phyloP scores from a whole-genome alignment of 2,888 invertebrate genomes.

The Epinotia brunnichana region DNA sequence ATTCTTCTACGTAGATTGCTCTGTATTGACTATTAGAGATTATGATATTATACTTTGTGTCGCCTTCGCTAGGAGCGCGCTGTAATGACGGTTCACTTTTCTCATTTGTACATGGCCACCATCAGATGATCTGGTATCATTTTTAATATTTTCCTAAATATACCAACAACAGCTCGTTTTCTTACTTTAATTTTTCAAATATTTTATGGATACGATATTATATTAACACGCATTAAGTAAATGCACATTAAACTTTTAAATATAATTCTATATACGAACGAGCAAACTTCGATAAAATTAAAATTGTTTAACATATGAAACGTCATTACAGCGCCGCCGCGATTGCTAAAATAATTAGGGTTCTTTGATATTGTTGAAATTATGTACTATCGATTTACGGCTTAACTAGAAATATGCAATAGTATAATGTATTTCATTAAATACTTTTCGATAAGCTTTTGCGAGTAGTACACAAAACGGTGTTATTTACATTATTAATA shows the following conservation, averaged over 20 bases:
- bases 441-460: conserved; percentile 72
- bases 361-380: conserved; percentile 80
- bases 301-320: conserved; percentile 82
- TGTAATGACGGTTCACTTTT: conserved; percentile 73
- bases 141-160: conserved; percentile 82
- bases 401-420: conserved; percentile 76
- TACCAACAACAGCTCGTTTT: conserved; percentile 82
- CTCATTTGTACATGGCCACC: conserved; percentile 87
- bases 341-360: conserved; percentile 69
- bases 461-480: conserved; percentile 62
- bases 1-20: conserved; percentile 75
- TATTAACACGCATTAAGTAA: conserved; percentile 64
- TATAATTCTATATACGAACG: conserved; percentile 83
- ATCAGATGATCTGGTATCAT: conserved; percentile 87
- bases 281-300: conserved; percentile 84
- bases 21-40: conserved; percentile 81
- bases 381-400: conserved; percentile 80
- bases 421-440: conserved; percentile 62
- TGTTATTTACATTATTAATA: conserved; percentile 72
- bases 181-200: conserved; percentile 65
- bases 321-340: conserved; percentile 64
- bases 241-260: conserved; percentile 80
- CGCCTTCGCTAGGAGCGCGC: conserved; percentile 61
- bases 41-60: conserved; percentile 73
- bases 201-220: conserved; percentile 63